phyloP scores from a whole-genome alignment of 2,888 invertebrate species.

The Mesorhabditis belari region DNA sequence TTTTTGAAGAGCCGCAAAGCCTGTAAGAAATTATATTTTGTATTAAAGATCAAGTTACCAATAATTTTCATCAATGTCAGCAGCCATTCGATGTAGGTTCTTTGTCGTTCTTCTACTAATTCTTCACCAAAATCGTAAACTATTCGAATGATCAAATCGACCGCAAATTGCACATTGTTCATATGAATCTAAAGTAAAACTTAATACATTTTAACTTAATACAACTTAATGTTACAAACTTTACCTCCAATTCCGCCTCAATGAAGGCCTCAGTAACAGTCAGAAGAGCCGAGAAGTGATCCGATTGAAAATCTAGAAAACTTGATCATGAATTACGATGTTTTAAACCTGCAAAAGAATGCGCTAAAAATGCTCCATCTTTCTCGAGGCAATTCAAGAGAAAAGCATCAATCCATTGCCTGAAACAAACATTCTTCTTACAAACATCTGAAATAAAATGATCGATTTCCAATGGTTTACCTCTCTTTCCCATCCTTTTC shows the following conservation, averaged over 20 bases:
- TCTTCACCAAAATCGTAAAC: conserved; percentile 9
- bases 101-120: no score
- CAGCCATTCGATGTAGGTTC: conserved; percentile 1
- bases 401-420: conserved; percentile 16
- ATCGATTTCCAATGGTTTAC: not conserved
- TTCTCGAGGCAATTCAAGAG: conserved; percentile 20
- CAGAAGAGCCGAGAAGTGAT: conserved; percentile 8
- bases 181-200: conserved; percentile 13
- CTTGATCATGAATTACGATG: not conserved
- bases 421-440: not conserved
- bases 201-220: no score
- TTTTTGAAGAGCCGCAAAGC: not conserved
- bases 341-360: conserved; percentile 16
- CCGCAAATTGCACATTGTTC: conserved; percentile 17
- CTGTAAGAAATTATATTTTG: not conserved
- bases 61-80: conserved; percentile 5
- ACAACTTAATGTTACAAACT: no score
- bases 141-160: conserved; percentile 15
- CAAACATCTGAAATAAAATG: not conserved
- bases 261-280: conserved; percentile 9
- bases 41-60: conserved; percentile 3
- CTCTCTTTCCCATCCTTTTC: conserved; percentile 1
- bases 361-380: conserved; percentile 23
- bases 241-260: conserved; percentile 3
- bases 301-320: not conserved